Evolutionary conservation across 2,797 vertebrate genomes (phyloP), one percentile per base, ranked within the genome.

Genomic region (Premnoplex brunnescens): DNA sequence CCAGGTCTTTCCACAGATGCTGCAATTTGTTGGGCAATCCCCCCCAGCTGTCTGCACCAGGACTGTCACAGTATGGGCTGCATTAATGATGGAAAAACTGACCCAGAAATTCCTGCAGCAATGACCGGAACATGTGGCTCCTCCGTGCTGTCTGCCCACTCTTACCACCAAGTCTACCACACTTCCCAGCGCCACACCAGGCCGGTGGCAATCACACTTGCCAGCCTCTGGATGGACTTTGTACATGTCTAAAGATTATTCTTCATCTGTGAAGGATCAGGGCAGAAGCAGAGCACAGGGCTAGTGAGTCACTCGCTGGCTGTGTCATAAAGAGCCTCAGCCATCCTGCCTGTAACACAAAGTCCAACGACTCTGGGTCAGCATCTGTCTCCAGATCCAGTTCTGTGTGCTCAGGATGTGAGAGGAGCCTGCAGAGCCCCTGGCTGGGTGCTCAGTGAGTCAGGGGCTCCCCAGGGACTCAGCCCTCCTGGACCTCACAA

Each of bases 51-150:
- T 44, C 17, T 56, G 54, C 43, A 49, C 11, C 11, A 41, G 68
- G 30, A 39, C 36, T 37, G 34, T 34, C 49, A 4, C 71, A 78
- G 20, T 5, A 60, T 28, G 43, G 67, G 67, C 59, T 91, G 75
- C 44, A 4, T 51, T 85, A 56, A 78, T 46, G 83, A 64, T 26
- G 88, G 93, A 78, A 91, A 91, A 85, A 80, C 20, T 77, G 85
- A 89, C 51, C 72, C 13, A 84, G 26, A 83, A 91, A 88, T 68
- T 67, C 88, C 83, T 78, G 85, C 69, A 68, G 88, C 93, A 78
- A 8, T 14, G 88, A 32, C 67, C 3, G 1, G 21, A 82, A 66
- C 62, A 7, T 19, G 17, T 3, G 56, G 78, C 44, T 96, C 60
- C 56, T 84, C 49, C 75, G 68, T 36, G 3, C 46, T 48, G 68